Evolutionary conservation across 2,888 invertebrate species (phyloP), one percentile per base, ranked within the genome.

Genomic region (Microctonus hyperodae): DNA sequence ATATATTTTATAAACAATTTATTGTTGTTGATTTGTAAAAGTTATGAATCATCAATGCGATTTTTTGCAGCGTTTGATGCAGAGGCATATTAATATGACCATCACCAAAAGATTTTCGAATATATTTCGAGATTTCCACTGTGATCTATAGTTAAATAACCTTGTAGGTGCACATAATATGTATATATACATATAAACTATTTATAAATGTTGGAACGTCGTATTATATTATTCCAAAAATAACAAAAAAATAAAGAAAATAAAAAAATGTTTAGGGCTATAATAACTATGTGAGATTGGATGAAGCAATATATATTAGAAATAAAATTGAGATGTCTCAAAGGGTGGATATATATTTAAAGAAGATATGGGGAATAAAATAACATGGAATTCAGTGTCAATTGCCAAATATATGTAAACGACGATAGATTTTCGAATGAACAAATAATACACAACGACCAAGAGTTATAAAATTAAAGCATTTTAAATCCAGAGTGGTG

Each of bases 151-250:
- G 75, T 74, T 73, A 72, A 74, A 73, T 70, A 78, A 76, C 78
- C 76, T 78, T 78, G 78, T 73, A 69, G 72, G 72, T 72, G 73
- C 64, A 71, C 72, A 72, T 73, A 74, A 76, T 73, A n/a, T n/a
- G n/a, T n/a, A n/a, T n/a, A n/a, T n/a, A 75, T 67, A 73, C 71
- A 37, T 60, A 69, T 70, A 75, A 76, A 75, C 76, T 78, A 78
- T 78, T 78, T 78, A 76, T 78, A 78, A 76, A 68, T 69, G 33
- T 51, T n/a, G 48, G 35, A 51, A 16, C 48, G 33, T 33, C 31
- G 22, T 13, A 10, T 51, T 67, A 60, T 75, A 75, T 77, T 75
- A 77, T 78, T 75, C 69, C 69, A 55, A 25, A 6, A 51, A 25
- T 31, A 20, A 31, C 68, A 62, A 60, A 76, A 78, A 78, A 77